Base-by-base conservation (phyloP, 2,888 invertebrate genomes). In the Chaetoderma sp. region DNA sequence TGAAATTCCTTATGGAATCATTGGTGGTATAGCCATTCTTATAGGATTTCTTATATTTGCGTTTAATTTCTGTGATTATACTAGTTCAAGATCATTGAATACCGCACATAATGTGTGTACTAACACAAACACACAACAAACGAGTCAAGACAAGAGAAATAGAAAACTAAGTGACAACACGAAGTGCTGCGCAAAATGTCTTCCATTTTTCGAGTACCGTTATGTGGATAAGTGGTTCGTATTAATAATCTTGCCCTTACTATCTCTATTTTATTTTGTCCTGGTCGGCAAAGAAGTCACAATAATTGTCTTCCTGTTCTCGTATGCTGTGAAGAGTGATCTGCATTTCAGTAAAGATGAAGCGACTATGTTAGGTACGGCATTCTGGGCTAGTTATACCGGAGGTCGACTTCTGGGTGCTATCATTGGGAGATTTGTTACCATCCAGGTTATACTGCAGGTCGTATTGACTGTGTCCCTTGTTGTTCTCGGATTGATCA, bases 351-450 rank as follows among this genome's bases (percentile, higher is more conserved):
- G 59, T 10, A 55, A 72, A 42, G 61, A 70, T 42, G 72, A 70
- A 49, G 74, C 74, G 1, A 67, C 74, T 1, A 68, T 67, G 42
- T 58, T 74, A 8, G 68, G 70, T 45, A 72, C 72, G 2, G 67
- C 56, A 18, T 74, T 67, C 63, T 74, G 70, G 70, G 68, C 64
- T 18, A 60, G 67, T 45, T 74, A 71, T 57, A 67, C 74, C 16
- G 25, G 65, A 3, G 74, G 74, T 4, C 60, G 74, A 10, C 60
- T 70, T 10, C 23, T 62, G 2, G 70, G 72, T 4, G 60, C 70
- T 10, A 25, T 74, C 3, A 32, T 70, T 10, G 60, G 70, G 2
- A 61, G 66, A 39, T 65, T 36, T 55, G 45, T 74, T 4, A 61
- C 65, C n/a, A 68, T 72, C 10, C 55, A 65, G 44, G 62, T 33